These are phyloP conservation scores for Eurytoma californica DNA, from an alignment of 2,888 invertebrate species.

Conservation along the genomic window DNA sequence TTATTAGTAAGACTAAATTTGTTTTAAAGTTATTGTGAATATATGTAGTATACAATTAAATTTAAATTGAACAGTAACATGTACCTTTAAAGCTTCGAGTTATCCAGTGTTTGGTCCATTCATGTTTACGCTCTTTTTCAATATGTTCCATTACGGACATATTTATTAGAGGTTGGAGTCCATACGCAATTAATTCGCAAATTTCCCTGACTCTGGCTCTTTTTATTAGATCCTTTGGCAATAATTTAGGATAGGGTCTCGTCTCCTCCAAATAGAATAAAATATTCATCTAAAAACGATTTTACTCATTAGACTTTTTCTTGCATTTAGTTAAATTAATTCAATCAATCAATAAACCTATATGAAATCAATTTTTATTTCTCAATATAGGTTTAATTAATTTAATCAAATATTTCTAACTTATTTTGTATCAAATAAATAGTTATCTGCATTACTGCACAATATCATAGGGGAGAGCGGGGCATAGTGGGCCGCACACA, in stretches of 20 bases:
- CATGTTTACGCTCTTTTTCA: constrained; percentile 91
- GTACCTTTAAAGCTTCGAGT: constrained; percentile 86
- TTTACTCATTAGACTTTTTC: constrained; percentile 49
- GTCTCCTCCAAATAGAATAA: constrained; percentile 97
- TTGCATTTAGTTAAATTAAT: constrained; percentile 46
- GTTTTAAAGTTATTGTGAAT: too few relatives aligned
- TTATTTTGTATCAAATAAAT: constrained; percentile 9
- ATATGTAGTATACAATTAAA: too few relatives aligned
- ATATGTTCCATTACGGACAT: constrained; percentile 90
- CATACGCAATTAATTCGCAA: constrained; percentile 93
- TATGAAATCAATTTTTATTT: too few relatives aligned
- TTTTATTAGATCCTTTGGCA: constrained; percentile 92
- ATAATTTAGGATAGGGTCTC: constrained; percentile 87
- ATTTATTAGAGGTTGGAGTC: constrained; percentile 98
- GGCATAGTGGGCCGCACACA: too few relatives aligned
- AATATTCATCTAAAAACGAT: constrained; percentile 82
- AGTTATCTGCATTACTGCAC: constrained; percentile 18
- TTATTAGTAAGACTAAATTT: not conserved
- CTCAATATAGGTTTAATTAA: constrained; percentile 3
- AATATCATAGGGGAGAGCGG: too few relatives aligned
- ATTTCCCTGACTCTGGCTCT: constrained; percentile 95
- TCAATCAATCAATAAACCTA: not conserved
- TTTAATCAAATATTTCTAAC: constrained; percentile 1
- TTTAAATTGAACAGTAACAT: not conserved
- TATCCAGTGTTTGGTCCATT: constrained; percentile 97